Evolutionary conservation across 2,888 invertebrate genomes (phyloP), one percentile per base, ranked within the genome.

Genomic region (Orthosia gracilis): DNA sequence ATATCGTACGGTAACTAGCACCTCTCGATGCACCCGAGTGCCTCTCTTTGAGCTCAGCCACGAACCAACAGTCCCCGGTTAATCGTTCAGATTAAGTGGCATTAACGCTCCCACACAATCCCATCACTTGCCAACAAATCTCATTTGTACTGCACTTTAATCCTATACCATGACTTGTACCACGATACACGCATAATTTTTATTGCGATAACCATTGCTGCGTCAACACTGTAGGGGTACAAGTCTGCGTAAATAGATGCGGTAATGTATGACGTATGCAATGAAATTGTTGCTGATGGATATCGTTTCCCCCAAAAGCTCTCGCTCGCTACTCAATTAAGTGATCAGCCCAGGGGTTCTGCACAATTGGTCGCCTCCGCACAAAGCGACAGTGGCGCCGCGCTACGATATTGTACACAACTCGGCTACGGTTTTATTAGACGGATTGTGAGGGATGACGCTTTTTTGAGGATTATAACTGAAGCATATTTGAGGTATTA

Each of bases 341-440:
- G 95, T 94, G 94, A 95, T 96, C 95, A 95, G 93, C 91, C 94
- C 95, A 95, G 95, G 95, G 95, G 96, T 94, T 92, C 92, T 91
- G 92, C 93, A 94, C 96, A 95, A 96, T 96, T 94, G 96, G 96
- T 92, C 96, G 96, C 96, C 94, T 95, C 92, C 88, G 90, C 92
- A 96, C 95, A 96, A 96, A 91, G 94, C 92, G 87, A 89, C 92
- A 83, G 92, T 93, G 90, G 92, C 92, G 94, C 92, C 92, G 89
- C 80, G 87, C 82, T 83, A 88, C 85, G 86, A 85, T 87, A 90
- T 92, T 92, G 91, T 88, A 91, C 80, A 85, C 73, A 90, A 91
- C 87, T 85, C 87, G 86, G 86, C 84, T 89, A 89, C 91, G 90
- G 91, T 92, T 94, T 94, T 94, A 94, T 94, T 94, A 93, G 91